Evolutionary conservation across 2,797 vertebrate genomes (phyloP).

Genomic region (Novumbra hubbsi): DNA sequence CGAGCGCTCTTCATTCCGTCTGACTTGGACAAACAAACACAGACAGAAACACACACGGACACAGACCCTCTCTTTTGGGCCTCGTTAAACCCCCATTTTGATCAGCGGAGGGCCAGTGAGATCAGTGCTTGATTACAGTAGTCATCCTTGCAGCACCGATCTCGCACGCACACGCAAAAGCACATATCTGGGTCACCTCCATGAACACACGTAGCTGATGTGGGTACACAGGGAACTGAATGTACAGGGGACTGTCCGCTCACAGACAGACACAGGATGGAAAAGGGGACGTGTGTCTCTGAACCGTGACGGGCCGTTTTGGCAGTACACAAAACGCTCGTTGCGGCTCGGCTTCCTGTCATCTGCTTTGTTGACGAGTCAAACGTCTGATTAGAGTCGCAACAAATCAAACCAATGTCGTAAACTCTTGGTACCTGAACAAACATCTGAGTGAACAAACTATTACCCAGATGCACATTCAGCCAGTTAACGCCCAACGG

Average conservation of each 20-base stretch:
- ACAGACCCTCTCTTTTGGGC: not conserved
- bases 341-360: not conserved
- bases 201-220: not conserved
- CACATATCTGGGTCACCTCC: slow-evolving; percentile 7
- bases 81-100: slow-evolving; percentile 12
- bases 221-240: not conserved
- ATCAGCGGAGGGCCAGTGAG: slow-evolving; percentile 12
- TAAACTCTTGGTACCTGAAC: not conserved
- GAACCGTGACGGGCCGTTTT: not conserved
- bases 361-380: not conserved
- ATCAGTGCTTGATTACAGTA: slow-evolving; percentile 22
- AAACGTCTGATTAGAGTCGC: not conserved
- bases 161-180: slow-evolving; percentile 10
- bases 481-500: slow-evolving; percentile 20
- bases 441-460: not conserved
- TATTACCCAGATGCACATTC: not conserved
- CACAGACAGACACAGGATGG: not conserved
- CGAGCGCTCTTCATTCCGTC: not conserved
- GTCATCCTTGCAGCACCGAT: not conserved
- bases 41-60: not conserved
- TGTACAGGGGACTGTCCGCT: not conserved
- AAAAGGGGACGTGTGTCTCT: not conserved
- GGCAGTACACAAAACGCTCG: not conserved
- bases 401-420: not conserved
- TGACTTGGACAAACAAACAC: slow-evolving; percentile 7